Evolutionary conservation across 2,888 invertebrate genomes (phyloP).

Genomic region (Drosophila neutralis): DNA sequence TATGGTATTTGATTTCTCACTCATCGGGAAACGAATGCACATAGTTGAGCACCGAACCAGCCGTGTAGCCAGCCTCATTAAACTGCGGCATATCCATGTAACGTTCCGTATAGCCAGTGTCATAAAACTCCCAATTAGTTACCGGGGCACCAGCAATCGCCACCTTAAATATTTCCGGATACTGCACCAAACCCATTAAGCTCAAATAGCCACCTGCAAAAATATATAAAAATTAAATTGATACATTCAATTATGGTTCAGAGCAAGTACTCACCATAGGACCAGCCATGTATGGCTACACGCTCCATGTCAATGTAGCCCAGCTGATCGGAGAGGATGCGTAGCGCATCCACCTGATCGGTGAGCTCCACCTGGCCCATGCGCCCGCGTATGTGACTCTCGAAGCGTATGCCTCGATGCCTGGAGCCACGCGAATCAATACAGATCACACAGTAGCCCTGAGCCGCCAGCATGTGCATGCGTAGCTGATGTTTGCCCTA

Average conservation of each 20-base stretch:
- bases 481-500: constrained; percentile 95
- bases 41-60: constrained; percentile 93
- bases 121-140: constrained; percentile 98
- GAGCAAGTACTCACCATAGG: constrained; percentile 89
- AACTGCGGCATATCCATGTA: constrained; percentile 95
- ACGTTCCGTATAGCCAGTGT: constrained; percentile 99
- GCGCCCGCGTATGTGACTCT: constrained; percentile 93
- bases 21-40: constrained; percentile 96
- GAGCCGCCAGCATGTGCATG: constrained; percentile 97
- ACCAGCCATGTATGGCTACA: constrained; percentile 99
- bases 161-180: constrained; percentile 96
- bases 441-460: constrained; percentile 97
- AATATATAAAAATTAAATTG: not conserved
- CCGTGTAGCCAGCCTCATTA: constrained; percentile 91
- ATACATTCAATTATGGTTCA: not conserved
- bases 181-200: constrained; percentile 96
- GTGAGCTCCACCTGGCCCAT: constrained; percentile 97
- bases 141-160: constrained; percentile 99
- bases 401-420: constrained; percentile 96
- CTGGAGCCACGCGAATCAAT: constrained; percentile 98
- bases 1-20: constrained; percentile 85
- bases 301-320: constrained; percentile 96
- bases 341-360: constrained; percentile 97
- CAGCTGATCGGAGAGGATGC: constrained; percentile 92
- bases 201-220: constrained; percentile 94